Conservation (phyloP, 2,888 invertebrate genomes). For the Diplazon laetatorius region DNA sequence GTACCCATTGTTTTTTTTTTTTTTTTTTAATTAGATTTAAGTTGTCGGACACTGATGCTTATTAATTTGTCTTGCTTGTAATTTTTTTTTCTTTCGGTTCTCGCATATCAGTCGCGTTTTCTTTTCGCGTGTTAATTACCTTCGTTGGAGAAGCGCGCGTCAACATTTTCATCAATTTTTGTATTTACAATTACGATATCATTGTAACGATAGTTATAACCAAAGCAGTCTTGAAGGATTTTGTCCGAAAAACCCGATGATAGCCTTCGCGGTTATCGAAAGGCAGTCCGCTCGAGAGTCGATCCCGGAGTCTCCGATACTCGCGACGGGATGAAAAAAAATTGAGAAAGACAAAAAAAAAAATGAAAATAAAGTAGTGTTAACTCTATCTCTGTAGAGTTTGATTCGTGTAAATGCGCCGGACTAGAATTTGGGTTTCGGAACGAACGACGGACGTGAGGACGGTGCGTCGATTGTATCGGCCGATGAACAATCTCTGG, state of each 20-base stretch:
- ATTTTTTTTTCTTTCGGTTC: neutral
- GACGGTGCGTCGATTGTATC: neutral
- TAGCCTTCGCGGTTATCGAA: constrained; percentile 1
- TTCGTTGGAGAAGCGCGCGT: no score
- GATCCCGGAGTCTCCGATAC: neutral
- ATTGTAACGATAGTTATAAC: constrained; percentile 38
- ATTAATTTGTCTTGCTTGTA: neutral
- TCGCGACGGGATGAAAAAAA: neutral
- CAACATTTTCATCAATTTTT: neutral
- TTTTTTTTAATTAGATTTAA: neutral
- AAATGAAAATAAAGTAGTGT: neutral
- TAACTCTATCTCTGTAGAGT: neutral
- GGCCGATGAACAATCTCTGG: constrained; percentile 13
- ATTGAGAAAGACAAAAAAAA: neutral
- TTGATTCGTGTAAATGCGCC: constrained; percentile 66
- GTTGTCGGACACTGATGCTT: neutral
- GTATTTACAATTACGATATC: constrained; percentile 3
- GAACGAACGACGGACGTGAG: constrained; percentile 8
- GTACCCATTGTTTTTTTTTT: constrained; percentile 25
- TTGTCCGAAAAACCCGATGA: constrained; percentile 12
- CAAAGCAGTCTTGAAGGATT: constrained; percentile 54
- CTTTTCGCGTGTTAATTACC: no score
- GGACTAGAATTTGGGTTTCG: constrained; percentile 72
- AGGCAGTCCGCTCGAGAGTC: neutral
- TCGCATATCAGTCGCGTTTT: neutral